phyloP scores from a whole-genome alignment of 2,888 invertebrate genomes.

The Megastigmus dorsalis region DNA sequence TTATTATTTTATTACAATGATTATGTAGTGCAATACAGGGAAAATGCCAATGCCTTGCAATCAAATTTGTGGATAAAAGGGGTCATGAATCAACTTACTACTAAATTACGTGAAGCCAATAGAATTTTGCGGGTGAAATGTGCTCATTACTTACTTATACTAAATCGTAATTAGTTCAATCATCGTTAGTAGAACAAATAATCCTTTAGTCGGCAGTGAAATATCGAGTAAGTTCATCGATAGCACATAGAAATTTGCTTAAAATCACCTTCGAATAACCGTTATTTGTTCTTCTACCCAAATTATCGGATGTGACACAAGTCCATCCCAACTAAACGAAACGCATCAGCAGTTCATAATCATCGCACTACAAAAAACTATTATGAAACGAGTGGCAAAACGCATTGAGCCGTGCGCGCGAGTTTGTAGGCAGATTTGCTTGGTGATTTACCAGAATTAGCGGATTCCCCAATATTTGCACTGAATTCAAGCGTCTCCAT shows the following conservation, averaged over 20 bases:
- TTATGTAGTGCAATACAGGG: too few species aligned
- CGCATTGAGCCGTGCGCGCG: not conserved
- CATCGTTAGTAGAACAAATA: constrained; percentile 12
- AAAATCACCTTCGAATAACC: not conserved
- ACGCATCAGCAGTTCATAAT: not conserved
- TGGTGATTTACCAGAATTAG: constrained; percentile 30
- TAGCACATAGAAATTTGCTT: not conserved
- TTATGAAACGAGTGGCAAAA: not conserved
- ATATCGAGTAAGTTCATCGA: too few species aligned
- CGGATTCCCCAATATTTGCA: constrained; percentile 9
- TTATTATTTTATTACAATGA: too few species aligned
- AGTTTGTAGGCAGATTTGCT: not conserved
- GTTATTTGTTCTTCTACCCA: not conserved
- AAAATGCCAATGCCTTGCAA: too few species aligned
- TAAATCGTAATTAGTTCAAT: not conserved
- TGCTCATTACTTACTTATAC: not conserved
- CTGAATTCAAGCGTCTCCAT: constrained; percentile 35
- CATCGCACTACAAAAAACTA: not conserved
- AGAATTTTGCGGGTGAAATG: not conserved
- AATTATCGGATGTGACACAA: not conserved
- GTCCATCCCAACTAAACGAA: not conserved
- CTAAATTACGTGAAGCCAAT: constrained; percentile 3
- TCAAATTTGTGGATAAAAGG: too few species aligned
- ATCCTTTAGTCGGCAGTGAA: too few species aligned
- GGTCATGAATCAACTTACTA: too few species aligned